Conservation (phyloP, 2,113 vertebrate species). For the Passer domesticus region DNA sequence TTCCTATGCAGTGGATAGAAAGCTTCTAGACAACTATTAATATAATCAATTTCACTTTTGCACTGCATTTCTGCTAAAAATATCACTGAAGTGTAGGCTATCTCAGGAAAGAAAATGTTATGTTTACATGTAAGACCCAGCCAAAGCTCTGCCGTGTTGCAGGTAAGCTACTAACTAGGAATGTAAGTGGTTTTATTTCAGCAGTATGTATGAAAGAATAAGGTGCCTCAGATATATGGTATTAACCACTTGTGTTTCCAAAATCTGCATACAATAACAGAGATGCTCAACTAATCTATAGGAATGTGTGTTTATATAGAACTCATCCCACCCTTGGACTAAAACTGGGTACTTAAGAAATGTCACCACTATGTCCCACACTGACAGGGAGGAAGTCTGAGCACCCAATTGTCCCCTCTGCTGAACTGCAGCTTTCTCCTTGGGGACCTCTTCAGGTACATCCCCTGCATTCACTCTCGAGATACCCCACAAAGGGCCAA, state of each 20-base stretch:
- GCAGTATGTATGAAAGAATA: background rate
- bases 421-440: background rate
- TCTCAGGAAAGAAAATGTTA: background rate
- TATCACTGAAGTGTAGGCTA: background rate
- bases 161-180: background rate
- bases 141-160: background rate
- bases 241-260: background rate
- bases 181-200: background rate
- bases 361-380: background rate
- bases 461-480: accelerated
- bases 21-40: background rate
- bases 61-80: background rate
- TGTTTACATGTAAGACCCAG: slow-evolving; percentile 7
- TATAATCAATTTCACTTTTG: background rate
- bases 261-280: background rate
- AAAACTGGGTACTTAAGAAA: background rate
- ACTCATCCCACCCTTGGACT: background rate
- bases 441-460: background rate
- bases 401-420: background rate
- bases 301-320: background rate
- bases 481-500: background rate
- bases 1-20: background rate
- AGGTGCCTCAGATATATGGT: background rate
- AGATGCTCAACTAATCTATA: background rate
- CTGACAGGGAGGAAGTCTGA: background rate